Conservation (phyloP, 2,797 vertebrate species). For the Halcyon badia region DNA sequence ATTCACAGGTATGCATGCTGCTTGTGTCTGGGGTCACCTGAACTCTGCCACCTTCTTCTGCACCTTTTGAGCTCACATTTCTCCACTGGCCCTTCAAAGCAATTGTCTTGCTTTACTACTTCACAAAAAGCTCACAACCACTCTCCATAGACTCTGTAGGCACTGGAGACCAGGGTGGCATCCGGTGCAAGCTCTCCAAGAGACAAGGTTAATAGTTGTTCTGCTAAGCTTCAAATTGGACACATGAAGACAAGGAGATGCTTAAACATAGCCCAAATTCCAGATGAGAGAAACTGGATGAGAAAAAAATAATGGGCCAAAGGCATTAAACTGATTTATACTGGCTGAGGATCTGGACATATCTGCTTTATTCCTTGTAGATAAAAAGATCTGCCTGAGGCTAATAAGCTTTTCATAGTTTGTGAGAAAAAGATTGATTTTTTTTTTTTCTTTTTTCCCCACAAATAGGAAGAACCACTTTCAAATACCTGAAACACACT, state of each 20-base stretch:
- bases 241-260: background rate
- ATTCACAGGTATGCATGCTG: background rate
- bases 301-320: conserved; percentile 1
- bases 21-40: background rate
- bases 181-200: background rate
- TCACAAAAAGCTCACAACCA: background rate
- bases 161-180: background rate
- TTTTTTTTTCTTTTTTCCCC: background rate
- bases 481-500: conserved; percentile 51
- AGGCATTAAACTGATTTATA: conserved; percentile 18
- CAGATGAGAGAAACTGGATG: background rate
- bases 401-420: conserved; percentile 19
- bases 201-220: background rate
- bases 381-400: conserved; percentile 40
- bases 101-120: background rate
- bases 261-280: background rate
- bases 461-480: conserved; percentile 41
- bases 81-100: background rate
- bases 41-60: background rate
- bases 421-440: conserved; percentile 40
- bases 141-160: background rate
- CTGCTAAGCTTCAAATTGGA: background rate
- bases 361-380: conserved; percentile 29
- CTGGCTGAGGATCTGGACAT: background rate
- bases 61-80: background rate